Percentiles rank a stretch among this genome's conserved stretches.
Conservation (phyloP, 2,797 vertebrate species). For the Spinus olivaceus region DNA sequence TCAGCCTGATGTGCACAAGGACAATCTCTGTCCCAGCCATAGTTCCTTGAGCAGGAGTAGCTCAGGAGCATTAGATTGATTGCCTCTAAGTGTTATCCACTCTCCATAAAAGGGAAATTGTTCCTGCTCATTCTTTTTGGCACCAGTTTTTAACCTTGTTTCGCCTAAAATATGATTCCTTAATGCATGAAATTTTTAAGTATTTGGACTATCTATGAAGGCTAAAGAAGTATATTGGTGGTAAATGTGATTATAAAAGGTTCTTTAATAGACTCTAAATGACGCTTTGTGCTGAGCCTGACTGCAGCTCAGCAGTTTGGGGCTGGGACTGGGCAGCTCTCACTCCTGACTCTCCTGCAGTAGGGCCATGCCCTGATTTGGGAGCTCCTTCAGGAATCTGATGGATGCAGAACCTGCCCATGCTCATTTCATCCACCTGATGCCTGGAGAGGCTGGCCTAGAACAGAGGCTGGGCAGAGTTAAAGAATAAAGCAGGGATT, state of each 20-base stretch:
- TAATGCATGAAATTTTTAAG: slow-evolving; percentile 59
- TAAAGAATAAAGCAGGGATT: background rate
- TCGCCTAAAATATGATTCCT: slow-evolving; percentile 65
- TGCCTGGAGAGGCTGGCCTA: background rate
- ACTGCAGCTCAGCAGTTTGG: background rate
- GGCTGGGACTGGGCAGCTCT: background rate
- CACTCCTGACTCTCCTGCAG: background rate
- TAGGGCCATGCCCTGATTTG: background rate
- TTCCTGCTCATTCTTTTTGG: slow-evolving; percentile 48
- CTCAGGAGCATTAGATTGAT: slow-evolving; percentile 28
- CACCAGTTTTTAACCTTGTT: slow-evolving; percentile 41
- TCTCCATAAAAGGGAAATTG: slow-evolving; percentile 61
- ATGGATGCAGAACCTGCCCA: background rate
- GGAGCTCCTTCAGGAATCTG: background rate
- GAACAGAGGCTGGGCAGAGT: background rate
- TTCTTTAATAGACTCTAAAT: slow-evolving; percentile 59
- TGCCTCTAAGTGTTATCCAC: slow-evolving; percentile 34
- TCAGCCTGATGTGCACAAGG: background rate
- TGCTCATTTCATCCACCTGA: background rate
- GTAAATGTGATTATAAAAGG: slow-evolving; percentile 53
- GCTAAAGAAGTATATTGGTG: slow-evolving; percentile 29
- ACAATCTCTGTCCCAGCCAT: background rate
- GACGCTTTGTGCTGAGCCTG: background rate
- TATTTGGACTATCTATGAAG: slow-evolving; percentile 5
- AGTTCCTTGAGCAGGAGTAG: background rate